These are phyloP conservation scores for Rhamnusium bicolor DNA, from an alignment of 2,888 invertebrate species.

Conservation along the genomic window DNA sequence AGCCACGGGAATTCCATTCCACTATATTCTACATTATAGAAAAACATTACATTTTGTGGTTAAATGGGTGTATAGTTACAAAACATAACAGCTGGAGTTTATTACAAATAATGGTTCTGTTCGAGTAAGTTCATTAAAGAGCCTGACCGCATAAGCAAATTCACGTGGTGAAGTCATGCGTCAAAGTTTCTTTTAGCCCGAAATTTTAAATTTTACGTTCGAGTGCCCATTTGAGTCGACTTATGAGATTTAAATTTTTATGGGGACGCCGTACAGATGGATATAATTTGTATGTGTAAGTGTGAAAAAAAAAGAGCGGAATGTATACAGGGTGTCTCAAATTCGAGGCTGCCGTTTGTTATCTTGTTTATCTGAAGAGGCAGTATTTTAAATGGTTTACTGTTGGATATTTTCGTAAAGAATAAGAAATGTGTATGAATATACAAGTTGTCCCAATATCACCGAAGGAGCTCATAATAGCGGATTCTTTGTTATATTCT, in stretches of 20 bases:
- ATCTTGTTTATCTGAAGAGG: too few relatives aligned
- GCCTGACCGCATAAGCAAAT: not conserved
- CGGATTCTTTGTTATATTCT: too few relatives aligned
- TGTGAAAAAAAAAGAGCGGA: not conserved
- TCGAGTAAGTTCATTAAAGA: constrained; percentile 20
- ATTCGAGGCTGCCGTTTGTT: too few relatives aligned
- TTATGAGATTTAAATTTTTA: not conserved
- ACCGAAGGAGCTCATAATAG: too few relatives aligned
- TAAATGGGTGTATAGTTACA: not conserved
- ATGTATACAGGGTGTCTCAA: too few relatives aligned
- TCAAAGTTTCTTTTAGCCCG: constrained; percentile 8
- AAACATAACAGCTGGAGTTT: not conserved
- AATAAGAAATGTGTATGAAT: too few relatives aligned
- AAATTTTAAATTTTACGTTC: constrained; percentile 8
- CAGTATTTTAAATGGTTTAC: too few relatives aligned
- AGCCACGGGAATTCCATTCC: not conserved
- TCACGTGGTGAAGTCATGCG: constrained; percentile 25
- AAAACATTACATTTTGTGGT: constrained; percentile 9
- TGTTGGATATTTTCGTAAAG: too few relatives aligned
- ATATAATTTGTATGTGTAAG: not conserved
- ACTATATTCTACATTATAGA: not conserved
- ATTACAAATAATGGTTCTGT: constrained; percentile 19
- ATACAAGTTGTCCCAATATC: too few relatives aligned
- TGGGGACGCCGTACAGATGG: not conserved
- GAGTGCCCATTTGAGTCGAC: constrained; percentile 6